Conservation (phyloP, 2,113 vertebrate genomes). For the Muntiacus reevesi region DNA sequence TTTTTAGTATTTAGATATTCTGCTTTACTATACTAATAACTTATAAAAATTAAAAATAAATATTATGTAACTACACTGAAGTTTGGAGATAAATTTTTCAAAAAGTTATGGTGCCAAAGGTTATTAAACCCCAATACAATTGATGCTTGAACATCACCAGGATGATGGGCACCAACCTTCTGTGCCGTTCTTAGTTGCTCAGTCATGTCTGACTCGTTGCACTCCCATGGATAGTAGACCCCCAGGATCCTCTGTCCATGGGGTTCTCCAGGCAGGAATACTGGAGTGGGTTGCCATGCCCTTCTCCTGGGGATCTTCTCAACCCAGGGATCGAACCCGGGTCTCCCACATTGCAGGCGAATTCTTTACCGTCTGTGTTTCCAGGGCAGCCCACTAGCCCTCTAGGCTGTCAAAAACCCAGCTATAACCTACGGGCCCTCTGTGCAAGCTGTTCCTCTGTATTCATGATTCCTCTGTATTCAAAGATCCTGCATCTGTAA, state of each 20-base stretch:
- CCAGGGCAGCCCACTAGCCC: neutral
- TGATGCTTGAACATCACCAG: neutral
- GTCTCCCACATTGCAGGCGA: accelerated
- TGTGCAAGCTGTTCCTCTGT: neutral
- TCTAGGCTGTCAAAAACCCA: neutral
- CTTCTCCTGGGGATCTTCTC: neutral
- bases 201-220: neutral
- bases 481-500: neutral
- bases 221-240: neutral
- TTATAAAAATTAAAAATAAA: neutral
- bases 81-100: neutral
- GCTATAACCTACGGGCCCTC: neutral
- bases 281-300: neutral
- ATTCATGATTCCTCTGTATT: neutral
- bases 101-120: neutral
- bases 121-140: neutral
- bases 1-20: neutral
- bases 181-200: neutral
- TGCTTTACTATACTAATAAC: neutral
- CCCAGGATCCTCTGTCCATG: neutral
- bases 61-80: neutral
- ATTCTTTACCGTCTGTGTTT: neutral
- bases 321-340: neutral
- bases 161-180: neutral
- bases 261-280: neutral